These are phyloP conservation scores for Esox niger DNA, from an alignment of 2,113 vertebrate genomes.

Conservation along the genomic window DNA sequence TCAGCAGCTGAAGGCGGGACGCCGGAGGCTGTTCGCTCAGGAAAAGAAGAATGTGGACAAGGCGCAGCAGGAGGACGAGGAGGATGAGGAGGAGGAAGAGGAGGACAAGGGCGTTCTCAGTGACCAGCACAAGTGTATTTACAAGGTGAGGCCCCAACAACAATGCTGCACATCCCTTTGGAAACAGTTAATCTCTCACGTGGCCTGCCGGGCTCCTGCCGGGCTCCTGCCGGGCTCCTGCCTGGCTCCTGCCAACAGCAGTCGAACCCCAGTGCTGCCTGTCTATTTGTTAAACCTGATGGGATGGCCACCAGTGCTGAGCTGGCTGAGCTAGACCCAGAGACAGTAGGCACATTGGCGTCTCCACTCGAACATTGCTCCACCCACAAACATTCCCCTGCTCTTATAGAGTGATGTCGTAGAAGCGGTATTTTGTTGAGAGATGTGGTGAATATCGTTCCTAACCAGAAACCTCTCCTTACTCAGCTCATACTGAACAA, in stretches of 20 bases:
- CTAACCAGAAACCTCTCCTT: background rate
- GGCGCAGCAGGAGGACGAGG: slow-evolving; percentile 53
- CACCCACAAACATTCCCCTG: background rate
- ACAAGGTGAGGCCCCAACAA: slow-evolving; percentile 79
- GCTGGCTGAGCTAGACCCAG: slow-evolving; percentile 21
- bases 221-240: too few relatives aligned
- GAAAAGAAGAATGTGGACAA: slow-evolving; percentile 91
- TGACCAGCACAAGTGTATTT: slow-evolving; percentile 98
- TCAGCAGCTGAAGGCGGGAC: slow-evolving; percentile 85
- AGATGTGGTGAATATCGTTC: too few relatives aligned
- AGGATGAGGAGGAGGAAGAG: slow-evolving; percentile 49
- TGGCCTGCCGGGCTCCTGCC: background rate
- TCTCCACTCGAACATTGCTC: background rate
- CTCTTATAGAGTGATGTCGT: too few relatives aligned
- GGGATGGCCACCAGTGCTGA: slow-evolving; percentile 62
- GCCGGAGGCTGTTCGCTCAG: slow-evolving; percentile 96
- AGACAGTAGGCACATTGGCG: slow-evolving; percentile 9
- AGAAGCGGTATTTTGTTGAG: too few relatives aligned
- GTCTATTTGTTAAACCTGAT: slow-evolving; percentile 29
- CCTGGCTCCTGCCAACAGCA: too few relatives aligned
- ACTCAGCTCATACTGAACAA: too few relatives aligned
- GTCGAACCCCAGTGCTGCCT: background rate
- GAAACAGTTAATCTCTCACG: background rate
- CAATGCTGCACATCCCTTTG: background rate
- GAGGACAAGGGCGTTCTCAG: slow-evolving; percentile 80